Percentiles rank a stretch among this genome's conserved stretches.
These are phyloP conservation scores for Meandrina meandrites DNA, from an alignment of 92 coral and sea anemone genomes.

Conservation along the genomic window DNA sequence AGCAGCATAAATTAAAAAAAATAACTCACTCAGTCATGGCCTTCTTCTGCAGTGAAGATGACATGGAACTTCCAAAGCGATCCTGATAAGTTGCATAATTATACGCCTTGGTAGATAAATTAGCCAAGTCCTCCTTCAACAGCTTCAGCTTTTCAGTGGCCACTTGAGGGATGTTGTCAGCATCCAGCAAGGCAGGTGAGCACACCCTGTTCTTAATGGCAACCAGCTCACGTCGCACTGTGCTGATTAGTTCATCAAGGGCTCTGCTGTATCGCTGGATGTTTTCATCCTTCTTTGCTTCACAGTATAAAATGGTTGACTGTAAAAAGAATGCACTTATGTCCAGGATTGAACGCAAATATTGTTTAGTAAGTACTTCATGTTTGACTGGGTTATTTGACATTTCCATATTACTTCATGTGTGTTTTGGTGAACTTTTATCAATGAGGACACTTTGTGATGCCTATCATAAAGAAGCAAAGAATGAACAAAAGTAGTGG, in stretches of 20 bases:
- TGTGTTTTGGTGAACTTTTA: no score
- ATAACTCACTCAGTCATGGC: slow-evolving; percentile 81
- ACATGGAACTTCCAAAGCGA: slow-evolving; percentile 87
- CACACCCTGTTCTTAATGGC: slow-evolving; percentile 80
- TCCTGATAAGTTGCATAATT: slow-evolving; percentile 87
- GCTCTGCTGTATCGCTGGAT: slow-evolving; percentile 79
- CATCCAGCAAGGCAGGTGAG: slow-evolving; percentile 85
- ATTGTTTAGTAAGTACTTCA: no score
- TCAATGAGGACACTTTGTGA: no score
- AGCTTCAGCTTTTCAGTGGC: slow-evolving; percentile 77
- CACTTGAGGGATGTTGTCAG: slow-evolving; percentile 83
- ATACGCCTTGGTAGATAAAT: slow-evolving; percentile 73
- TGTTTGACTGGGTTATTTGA: no score
- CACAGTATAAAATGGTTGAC: slow-evolving; percentile 94
- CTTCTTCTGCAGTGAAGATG: slow-evolving; percentile 77
- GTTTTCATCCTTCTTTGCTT: slow-evolving; percentile 95
- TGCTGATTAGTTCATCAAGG: slow-evolving; percentile 73
- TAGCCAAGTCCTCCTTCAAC: slow-evolving; percentile 78
- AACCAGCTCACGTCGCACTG: slow-evolving; percentile 82
- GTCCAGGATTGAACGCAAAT: no score
- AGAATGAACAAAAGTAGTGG: not conserved
- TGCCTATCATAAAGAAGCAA: no score
- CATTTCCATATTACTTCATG: no score
- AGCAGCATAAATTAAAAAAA: not conserved
- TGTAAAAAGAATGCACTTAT: slow-evolving; percentile 28